These are phyloP conservation scores for Stegostoma tigrinum DNA, from an alignment of 2,113 vertebrate species.

Conservation along the genomic window DNA sequence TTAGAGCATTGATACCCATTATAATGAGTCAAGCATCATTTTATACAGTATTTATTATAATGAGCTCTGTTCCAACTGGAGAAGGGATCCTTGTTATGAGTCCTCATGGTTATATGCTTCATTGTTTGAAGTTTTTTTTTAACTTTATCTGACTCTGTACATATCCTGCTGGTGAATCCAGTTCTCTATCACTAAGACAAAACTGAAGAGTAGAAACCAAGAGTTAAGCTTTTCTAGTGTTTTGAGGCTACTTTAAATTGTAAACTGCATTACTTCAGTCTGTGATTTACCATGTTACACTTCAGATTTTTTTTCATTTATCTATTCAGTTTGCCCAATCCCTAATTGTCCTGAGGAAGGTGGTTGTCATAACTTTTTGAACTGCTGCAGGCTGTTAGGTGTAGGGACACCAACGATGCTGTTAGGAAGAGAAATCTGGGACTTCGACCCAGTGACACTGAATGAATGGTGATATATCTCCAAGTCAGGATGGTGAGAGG, in stretches of 20 bases:
- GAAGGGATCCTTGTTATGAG: not conserved
- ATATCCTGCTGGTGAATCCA: not conserved
- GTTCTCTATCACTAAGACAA: not conserved
- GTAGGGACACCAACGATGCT: too few relatives aligned
- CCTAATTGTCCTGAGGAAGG: too few relatives aligned
- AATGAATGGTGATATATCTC: too few relatives aligned
- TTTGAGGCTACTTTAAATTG: not conserved
- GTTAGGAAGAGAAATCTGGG: too few relatives aligned
- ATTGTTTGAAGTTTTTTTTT: not conserved
- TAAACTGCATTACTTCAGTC: not conserved
- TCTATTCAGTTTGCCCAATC: too few relatives aligned
- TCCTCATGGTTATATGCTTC: not conserved
- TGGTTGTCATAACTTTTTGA: too few relatives aligned
- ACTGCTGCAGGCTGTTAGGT: too few relatives aligned
- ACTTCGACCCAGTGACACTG: too few relatives aligned
- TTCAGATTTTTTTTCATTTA: too few relatives aligned
- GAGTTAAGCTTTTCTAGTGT: not conserved
- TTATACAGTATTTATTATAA: not conserved
- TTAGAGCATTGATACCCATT: not conserved
- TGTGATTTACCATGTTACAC: not conserved
- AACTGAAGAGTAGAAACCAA: not conserved
- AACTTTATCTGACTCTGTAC: not conserved
- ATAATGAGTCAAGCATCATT: not conserved
- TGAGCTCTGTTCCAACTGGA: not conserved
- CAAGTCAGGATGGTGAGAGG: too few relatives aligned